A percentile compares a stretch with the other conserved stretches of the same genome.
These are phyloP conservation scores for Geotrupes spiniger DNA, from an alignment of 2,888 invertebrate species.

Conservation along the genomic window DNA sequence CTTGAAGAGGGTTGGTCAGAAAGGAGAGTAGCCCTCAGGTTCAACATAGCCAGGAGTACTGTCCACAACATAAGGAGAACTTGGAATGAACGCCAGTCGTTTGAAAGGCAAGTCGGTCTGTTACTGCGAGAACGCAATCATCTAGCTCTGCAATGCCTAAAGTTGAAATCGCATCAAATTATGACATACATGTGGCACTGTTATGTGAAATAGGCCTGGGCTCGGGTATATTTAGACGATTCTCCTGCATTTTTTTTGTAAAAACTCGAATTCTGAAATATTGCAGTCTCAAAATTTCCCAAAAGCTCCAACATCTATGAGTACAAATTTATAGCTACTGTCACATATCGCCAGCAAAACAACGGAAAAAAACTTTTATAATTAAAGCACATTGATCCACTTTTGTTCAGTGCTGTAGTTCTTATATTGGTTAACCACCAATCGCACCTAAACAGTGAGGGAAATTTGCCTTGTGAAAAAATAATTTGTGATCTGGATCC, in stretches of 20 bases:
- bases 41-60: too few species aligned
- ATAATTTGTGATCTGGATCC: conserved; percentile 23
- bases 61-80: too few species aligned
- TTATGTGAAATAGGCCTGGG: conserved; percentile 4
- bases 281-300: conserved; percentile 29
- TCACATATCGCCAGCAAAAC: conserved; percentile 32
- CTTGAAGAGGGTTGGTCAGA: too few species aligned
- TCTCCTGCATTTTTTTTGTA: conserved; percentile 6
- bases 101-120: too few species aligned
- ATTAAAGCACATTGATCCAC: conserved; percentile 30
- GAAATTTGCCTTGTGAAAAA: conserved; percentile 29
- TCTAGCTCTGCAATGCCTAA: conserved; percentile 7
- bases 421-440: conserved; percentile 30
- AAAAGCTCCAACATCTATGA: conserved; percentile 30
- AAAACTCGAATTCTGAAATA: conserved; percentile 5
- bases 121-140: conserved; percentile 1
- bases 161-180: background rate
- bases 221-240: background rate
- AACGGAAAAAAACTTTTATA: conserved; percentile 32
- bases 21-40: too few species aligned
- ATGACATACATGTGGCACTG: background rate
- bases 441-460: conserved; percentile 29
- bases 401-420: conserved; percentile 27
- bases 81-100: conserved; percentile 4
- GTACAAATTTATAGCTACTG: conserved; percentile 30